Conservation (phyloP, 2,113 vertebrate genomes). For the Neotoma lepida region DNA sequence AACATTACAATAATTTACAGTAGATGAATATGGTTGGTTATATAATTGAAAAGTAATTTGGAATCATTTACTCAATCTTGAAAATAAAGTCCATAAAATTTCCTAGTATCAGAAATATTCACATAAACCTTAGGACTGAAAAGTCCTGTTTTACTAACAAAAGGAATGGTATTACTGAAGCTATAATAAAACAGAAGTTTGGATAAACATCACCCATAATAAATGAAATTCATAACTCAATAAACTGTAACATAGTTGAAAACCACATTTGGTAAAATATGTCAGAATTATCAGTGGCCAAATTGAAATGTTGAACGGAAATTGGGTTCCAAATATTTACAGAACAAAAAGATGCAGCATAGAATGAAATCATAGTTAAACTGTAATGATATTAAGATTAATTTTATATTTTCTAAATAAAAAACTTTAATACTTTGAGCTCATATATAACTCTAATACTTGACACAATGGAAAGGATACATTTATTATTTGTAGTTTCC, state of each 20-base stretch:
- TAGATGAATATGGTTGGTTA: background rate
- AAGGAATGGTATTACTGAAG: background rate
- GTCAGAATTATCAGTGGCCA: background rate
- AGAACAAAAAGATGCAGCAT: too few relatives aligned
- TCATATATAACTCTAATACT: too few relatives aligned
- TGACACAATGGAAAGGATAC: too few relatives aligned
- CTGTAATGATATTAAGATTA: too few relatives aligned
- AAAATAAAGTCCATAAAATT: background rate
- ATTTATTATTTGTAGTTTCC: too few relatives aligned
- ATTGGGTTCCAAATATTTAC: too few relatives aligned
- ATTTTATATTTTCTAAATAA: too few relatives aligned
- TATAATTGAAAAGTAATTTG: background rate
- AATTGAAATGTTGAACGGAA: background rate
- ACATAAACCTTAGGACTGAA: background rate
- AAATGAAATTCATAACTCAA: background rate
- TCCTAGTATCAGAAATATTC: background rate
- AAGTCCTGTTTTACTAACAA: background rate
- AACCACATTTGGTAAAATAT: background rate
- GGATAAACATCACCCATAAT: background rate
- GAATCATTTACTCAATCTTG: background rate
- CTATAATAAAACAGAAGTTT: background rate
- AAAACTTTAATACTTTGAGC: too few relatives aligned
- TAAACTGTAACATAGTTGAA: background rate
- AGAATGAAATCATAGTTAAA: too few relatives aligned
- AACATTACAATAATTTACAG: background rate